Conservation (phyloP, 30 jellyfish, hydroid and myxozoan species). For the Cassiopea andromeda region DNA sequence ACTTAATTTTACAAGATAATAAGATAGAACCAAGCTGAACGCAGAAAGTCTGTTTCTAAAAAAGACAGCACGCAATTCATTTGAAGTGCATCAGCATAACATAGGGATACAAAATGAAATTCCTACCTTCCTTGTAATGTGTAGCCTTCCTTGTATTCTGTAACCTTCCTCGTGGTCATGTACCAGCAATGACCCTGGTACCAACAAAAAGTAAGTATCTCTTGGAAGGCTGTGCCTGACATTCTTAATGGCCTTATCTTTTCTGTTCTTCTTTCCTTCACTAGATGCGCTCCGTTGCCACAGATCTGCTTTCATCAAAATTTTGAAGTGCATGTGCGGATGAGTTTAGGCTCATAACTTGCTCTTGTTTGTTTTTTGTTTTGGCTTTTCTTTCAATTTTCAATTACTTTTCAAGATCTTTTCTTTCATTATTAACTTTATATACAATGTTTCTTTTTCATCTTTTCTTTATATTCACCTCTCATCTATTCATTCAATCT, state of each 20-base stretch:
- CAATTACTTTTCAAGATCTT: constrained; percentile 3
- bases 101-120: too few relatives aligned
- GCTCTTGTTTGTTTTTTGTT: constrained; percentile 4
- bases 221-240: neutral
- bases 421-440: neutral
- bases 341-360: neutral
- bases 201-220: neutral
- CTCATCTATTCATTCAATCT: neutral
- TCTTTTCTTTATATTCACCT: constrained; percentile 7
- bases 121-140: too few relatives aligned
- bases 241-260: neutral
- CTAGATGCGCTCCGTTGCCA: neutral
- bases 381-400: neutral
- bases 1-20: too few relatives aligned
- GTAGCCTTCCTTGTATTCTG: too few relatives aligned
- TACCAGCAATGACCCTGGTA: too few relatives aligned
- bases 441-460: neutral
- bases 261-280: neutral
- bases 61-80: too few relatives aligned
- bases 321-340: neutral
- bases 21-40: too few relatives aligned
- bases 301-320: neutral
- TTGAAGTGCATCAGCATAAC: too few relatives aligned
- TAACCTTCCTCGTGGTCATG: too few relatives aligned
- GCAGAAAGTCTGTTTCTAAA: too few relatives aligned